phyloP scores from a whole-genome alignment of 2,888 invertebrate genomes.

The Cantharis rufa region DNA sequence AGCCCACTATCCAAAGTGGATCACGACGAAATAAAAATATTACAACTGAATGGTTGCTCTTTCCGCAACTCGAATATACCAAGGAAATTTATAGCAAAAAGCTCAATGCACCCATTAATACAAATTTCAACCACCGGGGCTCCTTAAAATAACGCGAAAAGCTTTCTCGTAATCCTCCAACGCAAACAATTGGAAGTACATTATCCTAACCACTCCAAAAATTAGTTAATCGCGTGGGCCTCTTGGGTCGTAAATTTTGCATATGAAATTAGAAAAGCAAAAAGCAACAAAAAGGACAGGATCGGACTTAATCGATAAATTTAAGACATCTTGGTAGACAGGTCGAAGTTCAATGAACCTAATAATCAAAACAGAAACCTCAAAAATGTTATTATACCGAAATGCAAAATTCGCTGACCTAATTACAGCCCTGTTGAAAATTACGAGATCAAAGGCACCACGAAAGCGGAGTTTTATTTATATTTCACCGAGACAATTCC shows the following conservation, averaged over 20 bases:
- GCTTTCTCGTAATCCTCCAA: neutral
- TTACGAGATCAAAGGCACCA: neutral
- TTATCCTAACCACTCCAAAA: neutral
- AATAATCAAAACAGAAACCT: constrained; percentile 11
- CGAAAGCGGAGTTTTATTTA: neutral
- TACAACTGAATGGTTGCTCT: neutral
- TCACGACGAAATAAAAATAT: neutral
- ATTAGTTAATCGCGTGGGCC: neutral
- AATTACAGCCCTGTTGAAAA: constrained; percentile 31
- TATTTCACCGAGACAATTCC: neutral
- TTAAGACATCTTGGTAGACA: constrained; percentile 28
- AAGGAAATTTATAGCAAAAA: neutral
- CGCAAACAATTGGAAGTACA: neutral
- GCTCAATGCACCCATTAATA: neutral
- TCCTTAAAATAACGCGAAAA: neutral
- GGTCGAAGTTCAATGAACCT: constrained; percentile 34
- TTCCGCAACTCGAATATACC: neutral
- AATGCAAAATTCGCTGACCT: constrained; percentile 42
- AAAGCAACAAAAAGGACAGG: neutral
- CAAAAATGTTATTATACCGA: constrained; percentile 24
- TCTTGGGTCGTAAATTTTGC: neutral
- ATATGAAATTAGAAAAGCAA: neutral
- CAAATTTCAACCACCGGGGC: neutral
- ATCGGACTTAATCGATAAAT: constrained; percentile 26
- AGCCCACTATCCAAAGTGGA: neutral